Evolutionary conservation across 2,888 invertebrate species (phyloP).

Genomic region (Myopa tessellatipennis): DNA sequence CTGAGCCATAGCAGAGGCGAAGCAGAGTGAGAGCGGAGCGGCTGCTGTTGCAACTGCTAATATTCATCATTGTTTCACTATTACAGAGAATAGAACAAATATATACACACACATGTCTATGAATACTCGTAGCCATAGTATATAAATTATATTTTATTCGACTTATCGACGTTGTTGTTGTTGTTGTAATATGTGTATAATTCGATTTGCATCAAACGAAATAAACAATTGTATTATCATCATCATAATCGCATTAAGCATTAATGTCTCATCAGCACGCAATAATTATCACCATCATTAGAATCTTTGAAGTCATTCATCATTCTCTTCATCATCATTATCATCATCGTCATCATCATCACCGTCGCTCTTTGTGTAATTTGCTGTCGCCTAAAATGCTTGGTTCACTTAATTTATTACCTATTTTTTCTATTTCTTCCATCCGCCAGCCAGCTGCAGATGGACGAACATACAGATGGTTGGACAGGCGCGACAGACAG

Average conservation of each 20-base stretch:
- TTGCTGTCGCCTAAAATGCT: conserved; percentile 27
- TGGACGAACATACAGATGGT: too few species aligned
- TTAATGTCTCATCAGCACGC: conserved; percentile 34
- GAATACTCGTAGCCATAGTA: too few species aligned
- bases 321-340: neutral
- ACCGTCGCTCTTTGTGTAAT: conserved; percentile 1
- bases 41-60: too few species aligned
- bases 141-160: too few species aligned
- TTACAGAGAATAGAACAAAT: too few species aligned
- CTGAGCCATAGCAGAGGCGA: neutral
- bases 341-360: conserved; percentile 20
- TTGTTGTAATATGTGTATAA: conserved; percentile 2
- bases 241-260: conserved; percentile 45
- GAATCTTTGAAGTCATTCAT: neutral
- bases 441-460: neutral
- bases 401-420: conserved; percentile 40
- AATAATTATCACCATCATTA: conserved; percentile 2
- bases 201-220: conserved; percentile 25
- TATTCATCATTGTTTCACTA: too few species aligned
- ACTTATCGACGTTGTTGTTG: neutral
- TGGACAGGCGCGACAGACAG: too few species aligned
- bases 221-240: conserved; percentile 40
- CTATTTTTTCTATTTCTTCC: conserved; percentile 7
- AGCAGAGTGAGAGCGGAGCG: too few species aligned
- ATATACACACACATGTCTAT: too few species aligned